phyloP scores from a whole-genome alignment of 2,797 vertebrate genomes.

The Hoplostethus mediterraneus region DNA sequence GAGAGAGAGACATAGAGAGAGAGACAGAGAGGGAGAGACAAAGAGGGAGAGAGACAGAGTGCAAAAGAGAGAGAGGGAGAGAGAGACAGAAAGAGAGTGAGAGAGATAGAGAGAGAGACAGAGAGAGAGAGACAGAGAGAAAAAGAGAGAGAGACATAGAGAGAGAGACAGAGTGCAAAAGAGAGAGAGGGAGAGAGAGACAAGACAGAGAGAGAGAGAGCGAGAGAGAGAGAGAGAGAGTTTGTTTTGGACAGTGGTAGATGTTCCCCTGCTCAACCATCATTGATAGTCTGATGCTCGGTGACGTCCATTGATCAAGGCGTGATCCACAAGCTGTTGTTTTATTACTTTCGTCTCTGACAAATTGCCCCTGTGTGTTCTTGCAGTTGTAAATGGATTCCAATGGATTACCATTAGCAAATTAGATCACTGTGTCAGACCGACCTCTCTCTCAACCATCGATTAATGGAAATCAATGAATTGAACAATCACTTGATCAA shows the following conservation, averaged over 20 bases:
- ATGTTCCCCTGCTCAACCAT: slow-evolving; percentile 26
- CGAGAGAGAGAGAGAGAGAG: slow-evolving; percentile 30
- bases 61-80: not conserved
- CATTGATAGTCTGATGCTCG: slow-evolving; percentile 23
- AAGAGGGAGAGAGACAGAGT: too few relatives aligned
- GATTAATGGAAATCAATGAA: slow-evolving; percentile 68
- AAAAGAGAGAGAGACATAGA: not conserved
- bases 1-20: slow-evolving; percentile 3
- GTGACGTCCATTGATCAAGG: slow-evolving; percentile 48
- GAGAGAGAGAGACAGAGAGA: not conserved
- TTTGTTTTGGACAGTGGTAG: slow-evolving; percentile 14
- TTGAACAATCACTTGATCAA: slow-evolving; percentile 72
- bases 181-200: not conserved
- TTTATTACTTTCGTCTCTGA: slow-evolving; percentile 29
- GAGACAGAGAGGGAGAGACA: not conserved
- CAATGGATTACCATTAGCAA: slow-evolving; percentile 63
- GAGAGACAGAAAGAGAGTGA: not conserved
- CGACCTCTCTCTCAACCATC: slow-evolving; percentile 37
- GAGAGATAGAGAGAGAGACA: not conserved
- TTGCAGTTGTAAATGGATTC: slow-evolving; percentile 58
- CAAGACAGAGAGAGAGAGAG: not conserved
- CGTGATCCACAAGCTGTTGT: slow-evolving; percentile 24
- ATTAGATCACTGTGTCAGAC: slow-evolving; percentile 45
- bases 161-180: too few relatives aligned
- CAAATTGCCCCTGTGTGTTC: slow-evolving; percentile 56